These are phyloP conservation scores for Phragmatobia fuliginosa DNA, from an alignment of 2,888 invertebrate genomes.

Conservation along the genomic window DNA sequence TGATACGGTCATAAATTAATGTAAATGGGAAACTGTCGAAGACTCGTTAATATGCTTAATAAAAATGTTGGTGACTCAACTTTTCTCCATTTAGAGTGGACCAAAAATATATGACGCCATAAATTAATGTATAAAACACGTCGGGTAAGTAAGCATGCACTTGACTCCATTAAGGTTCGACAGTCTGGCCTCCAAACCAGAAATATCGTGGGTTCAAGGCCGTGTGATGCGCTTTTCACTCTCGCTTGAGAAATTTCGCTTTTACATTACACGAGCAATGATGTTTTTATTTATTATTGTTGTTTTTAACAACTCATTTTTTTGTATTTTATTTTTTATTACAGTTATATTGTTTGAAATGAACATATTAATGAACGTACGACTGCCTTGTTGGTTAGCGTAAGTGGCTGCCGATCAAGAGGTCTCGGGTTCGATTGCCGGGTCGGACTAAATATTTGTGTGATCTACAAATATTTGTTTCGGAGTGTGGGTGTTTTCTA, in stretches of 20 bases:
- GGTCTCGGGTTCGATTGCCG: too few relatives aligned
- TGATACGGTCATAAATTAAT: background rate
- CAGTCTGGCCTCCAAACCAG: conserved; percentile 49
- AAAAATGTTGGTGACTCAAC: conserved; percentile 14
- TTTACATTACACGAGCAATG: conserved; percentile 28
- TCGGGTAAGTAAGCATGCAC: conserved; percentile 33
- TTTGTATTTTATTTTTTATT: too few relatives aligned
- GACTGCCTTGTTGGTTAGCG: too few relatives aligned
- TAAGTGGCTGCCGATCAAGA: too few relatives aligned
- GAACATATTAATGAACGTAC: too few relatives aligned
- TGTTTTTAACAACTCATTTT: background rate
- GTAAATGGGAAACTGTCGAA: background rate
- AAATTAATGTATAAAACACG: conserved; percentile 6
- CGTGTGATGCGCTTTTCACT: conserved; percentile 44
- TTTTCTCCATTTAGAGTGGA: conserved; percentile 10
- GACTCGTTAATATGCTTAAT: conserved; percentile 3
- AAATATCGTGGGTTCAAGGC: conserved; percentile 54
- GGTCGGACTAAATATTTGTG: too few relatives aligned
- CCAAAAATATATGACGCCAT: conserved; percentile 1
- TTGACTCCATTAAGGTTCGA: conserved; percentile 57
- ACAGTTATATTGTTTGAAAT: too few relatives aligned
- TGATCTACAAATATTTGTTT: too few relatives aligned
- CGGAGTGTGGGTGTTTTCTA: too few relatives aligned
- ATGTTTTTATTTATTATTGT: background rate
- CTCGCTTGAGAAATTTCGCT: conserved; percentile 40